Base-by-base conservation (phyloP, 2,113 vertebrate species). In the Tachycineta bicolor region DNA sequence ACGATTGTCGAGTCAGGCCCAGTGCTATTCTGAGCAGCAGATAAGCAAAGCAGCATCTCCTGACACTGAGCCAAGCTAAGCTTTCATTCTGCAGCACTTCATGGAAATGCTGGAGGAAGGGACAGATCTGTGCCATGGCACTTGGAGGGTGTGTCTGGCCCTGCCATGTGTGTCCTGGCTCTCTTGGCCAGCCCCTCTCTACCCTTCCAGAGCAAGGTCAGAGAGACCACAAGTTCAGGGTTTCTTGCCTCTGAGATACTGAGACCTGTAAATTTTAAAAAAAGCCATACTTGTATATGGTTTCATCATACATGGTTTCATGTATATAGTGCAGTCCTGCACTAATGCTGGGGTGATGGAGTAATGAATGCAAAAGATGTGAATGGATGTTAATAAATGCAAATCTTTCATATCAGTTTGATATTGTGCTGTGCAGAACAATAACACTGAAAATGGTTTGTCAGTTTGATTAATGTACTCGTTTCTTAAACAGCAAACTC, bases 101-200 rank as follows among this genome's bases (percentile, higher is more conserved):
- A 62, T 44, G n/a, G 53, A 76, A 65, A n/a, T 2, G 1, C 12
- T 81, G 67, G 39, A 62, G 34, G 49, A 76, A 37, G 28, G 7
- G 33, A 25, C 26, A 62, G 59, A 70, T 21, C 13, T 0, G 2
- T 41, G 31, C 22, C 2, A 1, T 0, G 1, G 34, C 24, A 46
- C 41, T 24, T 64, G 0, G 5, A 60, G 41, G 23, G 16, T 28
- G 6, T 73, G 14, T 24, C 39, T 22, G 52, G 41, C 28, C 46
- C 33, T 71, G 41, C 33, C 4, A 0, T 2, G 0, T 39, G 14
- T 19, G 26, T 62, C n/a, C 39, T 4, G 3, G 8, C 14, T 19
- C 10, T 49, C 74, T 74, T 5, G 3, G 15, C 17, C 3, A 4
- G 50, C 26, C 4, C 14, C 15, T 8, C 4, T 23, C 33, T 47